Evolutionary conservation across 1,140 invertebrate species (phyloP), one percentile per base, ranked within the genome.

Genomic region (Cylas formicarius): DNA sequence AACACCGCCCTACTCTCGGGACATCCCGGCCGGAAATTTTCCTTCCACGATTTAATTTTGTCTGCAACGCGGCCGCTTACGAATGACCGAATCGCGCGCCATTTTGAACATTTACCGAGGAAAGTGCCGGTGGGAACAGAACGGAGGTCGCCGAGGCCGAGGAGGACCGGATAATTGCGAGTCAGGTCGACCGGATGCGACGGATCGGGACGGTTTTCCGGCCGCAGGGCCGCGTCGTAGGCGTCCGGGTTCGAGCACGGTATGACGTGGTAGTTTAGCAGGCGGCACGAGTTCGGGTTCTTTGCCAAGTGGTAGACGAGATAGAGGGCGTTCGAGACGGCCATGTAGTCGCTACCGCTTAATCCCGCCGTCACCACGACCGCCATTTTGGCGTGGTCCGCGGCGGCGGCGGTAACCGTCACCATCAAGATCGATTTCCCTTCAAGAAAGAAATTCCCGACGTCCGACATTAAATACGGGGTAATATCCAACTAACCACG

Each of bases 221-320:
- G 8, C 24, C 13, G 24, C n/a, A n/a, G n/a, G n/a, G n/a, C n/a
- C n/a, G n/a, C n/a, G 11, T 54, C 40, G 26, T 56, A 56, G 10
- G 45, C 50, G 26, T 56, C 55, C 21, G 55, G 55, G 28, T 56
- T 56, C 6, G 23, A 37, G 48, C 55, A 56, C n/a, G 55, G 55
- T 14, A 52, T 28, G 11, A 56, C 50, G 7, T 42, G 37, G 17
- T 51, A 56, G 14, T 53, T 44, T 46, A 53, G 50, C 5, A 52
- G 20, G 23, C 48, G 44, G 9, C 41, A 17, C 9, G 22, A 33
- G 26, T 27, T 44, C 14, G 22, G 45, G 22, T 53, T 51, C 36
- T 49, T 53, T 7, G 38, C 27, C 4, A 56, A 31, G 31, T 45
- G 44, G 22, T 56, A 43, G 18, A 56, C 52, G 5, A 56, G 33